phyloP scores from a whole-genome alignment of 2,888 invertebrate species.

The Spodoptera littoralis region DNA sequence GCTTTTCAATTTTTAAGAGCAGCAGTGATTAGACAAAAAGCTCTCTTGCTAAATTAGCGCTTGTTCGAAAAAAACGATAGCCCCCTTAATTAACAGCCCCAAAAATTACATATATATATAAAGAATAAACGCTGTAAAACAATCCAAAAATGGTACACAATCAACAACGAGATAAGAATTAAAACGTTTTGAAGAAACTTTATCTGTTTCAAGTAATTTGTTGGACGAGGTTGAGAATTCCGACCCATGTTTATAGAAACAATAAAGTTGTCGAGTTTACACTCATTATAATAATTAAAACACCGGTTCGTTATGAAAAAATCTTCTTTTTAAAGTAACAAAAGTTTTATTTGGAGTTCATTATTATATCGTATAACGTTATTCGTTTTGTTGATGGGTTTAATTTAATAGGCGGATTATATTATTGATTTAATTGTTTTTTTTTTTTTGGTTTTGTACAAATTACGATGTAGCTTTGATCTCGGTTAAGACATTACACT shows the following conservation, averaged over 20 bases:
- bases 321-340: conserved; percentile 1
- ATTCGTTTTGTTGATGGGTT: no score
- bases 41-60: no score
- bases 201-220: conserved; percentile 52
- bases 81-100: no score
- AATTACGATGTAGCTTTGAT: no score
- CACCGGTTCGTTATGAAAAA: conserved; percentile 37
- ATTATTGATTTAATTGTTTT: no score
- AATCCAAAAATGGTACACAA: conserved; percentile 23
- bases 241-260: conserved; percentile 51
- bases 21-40: no score
- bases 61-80: no score
- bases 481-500: no score
- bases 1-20: no score
- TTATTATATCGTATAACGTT: not conserved
- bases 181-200: conserved; percentile 43
- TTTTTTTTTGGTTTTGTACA: no score
- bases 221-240: conserved; percentile 48
- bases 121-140: not conserved
- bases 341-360: conserved; percentile 17
- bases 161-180: conserved; percentile 20
- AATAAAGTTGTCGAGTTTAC: conserved; percentile 48
- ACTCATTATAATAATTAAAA: conserved; percentile 52
- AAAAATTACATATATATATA: no score
- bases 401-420: no score